phyloP scores from a whole-genome alignment of 2,888 invertebrate species.

The Odontocerum albicorne region DNA sequence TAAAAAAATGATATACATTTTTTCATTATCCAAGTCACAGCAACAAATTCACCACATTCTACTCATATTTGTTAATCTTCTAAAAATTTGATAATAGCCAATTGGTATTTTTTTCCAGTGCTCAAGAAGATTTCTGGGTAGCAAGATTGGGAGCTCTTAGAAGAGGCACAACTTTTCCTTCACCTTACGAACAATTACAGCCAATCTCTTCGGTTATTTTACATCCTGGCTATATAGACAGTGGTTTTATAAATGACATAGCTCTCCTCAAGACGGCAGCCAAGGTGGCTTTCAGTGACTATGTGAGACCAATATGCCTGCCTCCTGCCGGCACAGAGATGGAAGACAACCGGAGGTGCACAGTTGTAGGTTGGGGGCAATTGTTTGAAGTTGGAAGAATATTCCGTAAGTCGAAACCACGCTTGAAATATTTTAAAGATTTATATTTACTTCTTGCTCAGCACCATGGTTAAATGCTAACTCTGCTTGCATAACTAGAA shows the following conservation, averaged over 20 bases:
- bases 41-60: too few relatives aligned
- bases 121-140: conserved; percentile 76
- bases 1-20: too few relatives aligned
- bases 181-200: conserved; percentile 73
- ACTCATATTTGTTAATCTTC: too few relatives aligned
- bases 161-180: conserved; percentile 70
- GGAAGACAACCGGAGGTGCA: conserved; percentile 68
- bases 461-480: too few relatives aligned
- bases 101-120: conserved; percentile 60
- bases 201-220: conserved; percentile 66
- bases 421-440: neutral
- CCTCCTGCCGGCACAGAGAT: conserved; percentile 63
- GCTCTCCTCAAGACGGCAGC: conserved; percentile 66
- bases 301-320: conserved; percentile 65
- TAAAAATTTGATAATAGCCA: too few relatives aligned
- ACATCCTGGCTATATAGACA: conserved; percentile 74
- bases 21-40: too few relatives aligned
- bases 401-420: conserved; percentile 65
- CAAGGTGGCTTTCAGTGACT: conserved; percentile 62
- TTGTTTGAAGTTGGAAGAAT: conserved; percentile 76
- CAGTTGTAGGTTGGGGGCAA: conserved; percentile 82
- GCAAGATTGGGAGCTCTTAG: conserved; percentile 76
- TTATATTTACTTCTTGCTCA: too few relatives aligned
- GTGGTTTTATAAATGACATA: conserved; percentile 78
- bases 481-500: too few relatives aligned